Percentiles rank a stretch among this genome's conserved stretches.
Conservation (phyloP, 2,888 invertebrate species). For the Athripsodes cinereus region DNA sequence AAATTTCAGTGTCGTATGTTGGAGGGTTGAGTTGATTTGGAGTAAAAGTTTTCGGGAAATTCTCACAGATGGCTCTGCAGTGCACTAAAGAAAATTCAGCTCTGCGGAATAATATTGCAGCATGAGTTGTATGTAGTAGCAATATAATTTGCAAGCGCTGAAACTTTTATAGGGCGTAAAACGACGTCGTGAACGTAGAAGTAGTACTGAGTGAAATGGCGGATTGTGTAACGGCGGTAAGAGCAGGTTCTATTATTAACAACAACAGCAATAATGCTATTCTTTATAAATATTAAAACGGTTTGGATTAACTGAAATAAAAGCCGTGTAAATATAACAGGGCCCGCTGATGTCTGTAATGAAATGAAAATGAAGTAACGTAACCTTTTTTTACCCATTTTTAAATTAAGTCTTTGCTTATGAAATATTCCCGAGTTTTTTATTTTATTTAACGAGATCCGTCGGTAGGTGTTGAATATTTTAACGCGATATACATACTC, state of each 20-base stretch:
- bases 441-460: no score
- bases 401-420: neutral
- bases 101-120: neutral
- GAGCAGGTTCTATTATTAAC: neutral
- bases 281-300: neutral
- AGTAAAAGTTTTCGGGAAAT: neutral
- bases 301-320: neutral
- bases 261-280: no score
- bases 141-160: neutral
- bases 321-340: neutral
- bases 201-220: neutral
- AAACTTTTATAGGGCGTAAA: slow-evolving; percentile 1
- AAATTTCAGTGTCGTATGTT: neutral
- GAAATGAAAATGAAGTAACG: neutral
- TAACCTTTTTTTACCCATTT: neutral
- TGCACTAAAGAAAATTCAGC: neutral
- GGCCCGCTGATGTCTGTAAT: neutral
- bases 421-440: neutral
- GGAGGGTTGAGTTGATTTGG: neutral
- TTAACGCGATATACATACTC: no score
- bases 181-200: neutral
- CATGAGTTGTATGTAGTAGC: neutral
- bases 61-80: slow-evolving; percentile 6
- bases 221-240: neutral
- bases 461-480: no score